Base-by-base conservation (phyloP, 2,113 vertebrate species). In the Rhabdomys dilectus region DNA sequence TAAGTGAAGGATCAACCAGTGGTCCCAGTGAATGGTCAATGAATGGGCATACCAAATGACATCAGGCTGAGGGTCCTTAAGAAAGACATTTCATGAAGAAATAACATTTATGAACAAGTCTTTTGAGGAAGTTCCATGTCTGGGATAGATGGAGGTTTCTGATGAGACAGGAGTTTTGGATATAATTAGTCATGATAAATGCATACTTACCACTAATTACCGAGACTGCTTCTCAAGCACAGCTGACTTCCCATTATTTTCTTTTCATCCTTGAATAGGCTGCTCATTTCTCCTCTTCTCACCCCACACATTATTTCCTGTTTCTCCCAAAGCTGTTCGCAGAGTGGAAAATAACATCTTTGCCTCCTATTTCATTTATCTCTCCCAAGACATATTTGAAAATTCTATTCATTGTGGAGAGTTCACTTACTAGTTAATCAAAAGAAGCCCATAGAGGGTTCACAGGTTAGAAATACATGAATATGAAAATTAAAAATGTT, bases 161-260 rank as follows among this genome's bases (percentile, higher is more conserved):
- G 60, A 68, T 78, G 60, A 80, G 60, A 21, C 24, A 80, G 75
- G 62, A 53, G 24, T 87, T 87, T 64, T n/a, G 36, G 72, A 68
- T 53, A 42, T 21, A 75, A 64, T 24, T 62, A 62, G 56, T 42
- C 39, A 39, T 24, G 42, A 84, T 53, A 51, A 75, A 45, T 6
- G 62, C 22, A 34, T 60, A 10, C 22, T 34, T 78, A 19, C 80
- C 53, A 31, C 22, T 48, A 39, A 80, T 64, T 56, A 16, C 48
- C 9, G 21, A 21, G 53, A 12, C 45, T 58, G 58, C 48, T 60
- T 95, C 62, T 45, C 42, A 86, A 86, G 31, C 42, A 68, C 84
- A 86, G 84, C 84, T 86, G 84, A 86, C 42, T 86, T 86, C 84
- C 62, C 62, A 48, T 86, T 64, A 84, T 86, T 86, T 86, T 66